A percentile compares a stretch with the other conserved stretches of the same genome.
These are phyloP conservation scores for Philypnodon macrostomus DNA, from an alignment of 2,797 vertebrate genomes.

Conservation along the genomic window DNA sequence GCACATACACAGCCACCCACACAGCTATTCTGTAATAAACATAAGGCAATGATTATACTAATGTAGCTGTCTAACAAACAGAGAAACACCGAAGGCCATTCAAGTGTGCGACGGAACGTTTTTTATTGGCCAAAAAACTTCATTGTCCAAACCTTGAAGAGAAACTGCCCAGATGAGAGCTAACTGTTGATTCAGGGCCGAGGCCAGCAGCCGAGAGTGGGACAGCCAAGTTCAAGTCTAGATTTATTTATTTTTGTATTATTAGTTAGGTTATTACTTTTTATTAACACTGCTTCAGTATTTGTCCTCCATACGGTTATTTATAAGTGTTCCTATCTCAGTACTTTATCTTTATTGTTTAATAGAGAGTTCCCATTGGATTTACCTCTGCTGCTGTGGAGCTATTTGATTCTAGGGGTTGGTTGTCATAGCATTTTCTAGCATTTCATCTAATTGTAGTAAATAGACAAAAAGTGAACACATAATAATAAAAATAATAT, in stretches of 20 bases:
- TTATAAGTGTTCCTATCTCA: constrained; percentile 44
- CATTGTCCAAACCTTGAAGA: constrained; percentile 58
- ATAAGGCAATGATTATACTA: constrained; percentile 60
- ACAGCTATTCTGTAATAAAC: constrained; percentile 36
- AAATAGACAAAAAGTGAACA: too few species aligned
- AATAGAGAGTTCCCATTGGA: constrained; percentile 18
- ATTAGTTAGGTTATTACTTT: constrained; percentile 44
- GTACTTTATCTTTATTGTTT: constrained; percentile 49
- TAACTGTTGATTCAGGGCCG: constrained; percentile 64
- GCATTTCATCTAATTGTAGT: too few species aligned
- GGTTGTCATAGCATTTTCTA: constrained; percentile 10
- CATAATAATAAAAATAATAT: too few species aligned
- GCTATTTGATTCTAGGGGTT: constrained; percentile 11
- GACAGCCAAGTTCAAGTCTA: constrained; percentile 44
- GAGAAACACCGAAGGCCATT: constrained; percentile 53
- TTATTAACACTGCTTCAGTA: constrained; percentile 31
- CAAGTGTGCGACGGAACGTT: constrained; percentile 55
- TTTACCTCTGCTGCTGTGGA: constrained; percentile 30
- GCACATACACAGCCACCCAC: constrained; percentile 17
- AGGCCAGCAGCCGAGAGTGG: constrained; percentile 41
- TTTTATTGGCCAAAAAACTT: constrained; percentile 52
- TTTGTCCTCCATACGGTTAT: constrained; percentile 43
- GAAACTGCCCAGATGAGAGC: constrained; percentile 56
- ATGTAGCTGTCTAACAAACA: constrained; percentile 56
- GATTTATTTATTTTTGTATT: constrained; percentile 54